Evolutionary conservation across 2,797 vertebrate genomes (phyloP).

Genomic region (Bovichtus variegatus): DNA sequence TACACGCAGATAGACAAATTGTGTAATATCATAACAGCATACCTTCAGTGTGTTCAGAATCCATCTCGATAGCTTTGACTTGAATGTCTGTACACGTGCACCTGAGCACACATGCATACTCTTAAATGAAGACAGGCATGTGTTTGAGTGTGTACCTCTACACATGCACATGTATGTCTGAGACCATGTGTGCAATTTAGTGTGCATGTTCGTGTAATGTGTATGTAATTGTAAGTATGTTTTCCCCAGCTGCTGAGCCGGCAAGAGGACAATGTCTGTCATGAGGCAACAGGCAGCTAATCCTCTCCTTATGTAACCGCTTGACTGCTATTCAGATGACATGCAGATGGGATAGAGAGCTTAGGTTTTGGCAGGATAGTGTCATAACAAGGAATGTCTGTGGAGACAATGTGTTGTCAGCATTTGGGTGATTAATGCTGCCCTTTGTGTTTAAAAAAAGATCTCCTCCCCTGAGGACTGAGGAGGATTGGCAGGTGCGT

Average conservation of each 20-base stretch:
- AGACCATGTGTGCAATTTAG: slow-evolving; percentile 19
- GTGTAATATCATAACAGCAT: neutral
- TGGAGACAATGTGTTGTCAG: slow-evolving; percentile 60
- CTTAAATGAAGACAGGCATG: neutral
- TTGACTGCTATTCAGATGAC: slow-evolving; percentile 78
- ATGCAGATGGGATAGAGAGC: slow-evolving; percentile 74
- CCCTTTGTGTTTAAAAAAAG: slow-evolving; percentile 39
- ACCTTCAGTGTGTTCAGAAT: neutral
- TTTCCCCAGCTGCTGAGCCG: slow-evolving; percentile 50
- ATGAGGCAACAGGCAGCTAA: slow-evolving; percentile 77
- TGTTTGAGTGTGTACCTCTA: neutral
- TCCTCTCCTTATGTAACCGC: slow-evolving; percentile 78
- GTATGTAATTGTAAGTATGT: slow-evolving; percentile 49
- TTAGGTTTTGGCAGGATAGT: slow-evolving; percentile 67
- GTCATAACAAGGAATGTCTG: slow-evolving; percentile 63
- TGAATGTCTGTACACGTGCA: neutral
- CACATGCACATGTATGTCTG: slow-evolving; percentile 9
- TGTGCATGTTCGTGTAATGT: slow-evolving; percentile 40
- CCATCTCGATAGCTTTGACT: neutral
- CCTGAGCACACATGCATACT: neutral
- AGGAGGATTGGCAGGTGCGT: slow-evolving; percentile 25
- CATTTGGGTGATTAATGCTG: slow-evolving; percentile 65
- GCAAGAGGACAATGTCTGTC: slow-evolving; percentile 67
- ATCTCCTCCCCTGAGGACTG: neutral
- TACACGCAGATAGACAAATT: neutral